Base-by-base conservation (phyloP, 2,797 vertebrate species). In the Chloroceryle amazona region DNA sequence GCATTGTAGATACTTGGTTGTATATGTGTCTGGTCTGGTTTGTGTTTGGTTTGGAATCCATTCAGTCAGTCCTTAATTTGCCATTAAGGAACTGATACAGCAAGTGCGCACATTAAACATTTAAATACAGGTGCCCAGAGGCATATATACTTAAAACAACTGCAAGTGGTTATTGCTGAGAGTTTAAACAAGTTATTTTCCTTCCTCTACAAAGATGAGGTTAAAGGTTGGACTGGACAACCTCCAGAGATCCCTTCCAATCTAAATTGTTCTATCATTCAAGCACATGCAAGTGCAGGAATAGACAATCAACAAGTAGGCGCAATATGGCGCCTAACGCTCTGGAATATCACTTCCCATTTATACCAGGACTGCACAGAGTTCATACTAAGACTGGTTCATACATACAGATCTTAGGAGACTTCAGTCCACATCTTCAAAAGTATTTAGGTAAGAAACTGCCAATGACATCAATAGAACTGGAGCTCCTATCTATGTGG, bases 21-120 rank as follows among this genome's bases (percentile, higher is more conserved):
- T 55, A 66, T 23, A 60, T 81, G 85, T 73, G 81, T 80, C 83
- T 92, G 74, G 85, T 94, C 91, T 96, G 93, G 26, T 96, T 93
- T 93, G 58, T 81, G 92, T 97, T 97, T 96, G 90, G 78, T 60
- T 96, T 96, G 95, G 94, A 96, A 96, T 96, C 83, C 78, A 71
- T 92, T 95, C 90, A 73, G 80, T 92, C 92, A 66, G 91, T 63
- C 88, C 91, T 93, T 96, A 95, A 97, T 92, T 95, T 96, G 93
- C 95, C 91, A 92, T 95, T 96, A 95, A 95, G 82, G 90, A 96
- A 95, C 93, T 76, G 89, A 93, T 95, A 96, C 73, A 88, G 83
- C 96, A 95, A 94, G 90, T 90, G 91, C 78, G 88, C 74, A 78
- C 90, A 87, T 91, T 89, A 92, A 96, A 66, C 88, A 93, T 85